Evolutionary conservation across 2,797 vertebrate species (phyloP).

Genomic region (Tarsius wallacei): DNA sequence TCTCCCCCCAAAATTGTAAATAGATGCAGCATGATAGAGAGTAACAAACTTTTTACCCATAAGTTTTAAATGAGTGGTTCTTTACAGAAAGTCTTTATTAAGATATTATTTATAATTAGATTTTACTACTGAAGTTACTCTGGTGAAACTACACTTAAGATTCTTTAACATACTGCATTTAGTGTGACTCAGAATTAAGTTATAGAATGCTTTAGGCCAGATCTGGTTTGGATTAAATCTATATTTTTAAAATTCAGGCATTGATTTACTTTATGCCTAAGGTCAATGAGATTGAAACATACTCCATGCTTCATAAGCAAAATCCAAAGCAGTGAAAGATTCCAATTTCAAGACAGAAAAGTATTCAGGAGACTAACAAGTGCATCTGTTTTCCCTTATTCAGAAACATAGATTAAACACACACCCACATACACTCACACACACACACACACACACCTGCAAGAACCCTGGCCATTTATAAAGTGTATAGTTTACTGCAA

Average conservation of each 20-base stretch:
- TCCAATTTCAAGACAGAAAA: conserved; percentile 65
- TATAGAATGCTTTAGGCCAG: not conserved
- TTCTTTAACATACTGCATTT: conserved; percentile 41
- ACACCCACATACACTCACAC: not conserved
- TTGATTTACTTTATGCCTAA: conserved; percentile 74
- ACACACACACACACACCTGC: not conserved
- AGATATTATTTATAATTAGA: conserved; percentile 43
- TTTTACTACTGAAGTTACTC: not conserved
- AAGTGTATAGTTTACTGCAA: not conserved
- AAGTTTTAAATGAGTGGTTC: not conserved
- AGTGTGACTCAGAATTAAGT: conserved; percentile 20
- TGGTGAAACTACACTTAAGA: not conserved
- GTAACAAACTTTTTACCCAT: not conserved
- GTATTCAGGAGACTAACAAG: conserved; percentile 68
- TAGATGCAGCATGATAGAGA: not conserved
- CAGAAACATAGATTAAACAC: not conserved
- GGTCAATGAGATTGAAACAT: conserved; percentile 64
- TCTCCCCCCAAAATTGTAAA: not conserved
- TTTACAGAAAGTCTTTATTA: conserved; percentile 3
- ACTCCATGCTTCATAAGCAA: conserved; percentile 56
- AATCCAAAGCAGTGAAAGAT: conserved; percentile 29
- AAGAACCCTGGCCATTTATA: conserved; percentile 13
- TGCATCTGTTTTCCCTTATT: conserved; percentile 71
- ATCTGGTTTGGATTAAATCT: conserved; percentile 57
- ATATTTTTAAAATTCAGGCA: conserved; percentile 74